Evolutionary conservation across 92 coral and sea anemone species (phyloP).

Genomic region (Desmophyllum pertusum): DNA sequence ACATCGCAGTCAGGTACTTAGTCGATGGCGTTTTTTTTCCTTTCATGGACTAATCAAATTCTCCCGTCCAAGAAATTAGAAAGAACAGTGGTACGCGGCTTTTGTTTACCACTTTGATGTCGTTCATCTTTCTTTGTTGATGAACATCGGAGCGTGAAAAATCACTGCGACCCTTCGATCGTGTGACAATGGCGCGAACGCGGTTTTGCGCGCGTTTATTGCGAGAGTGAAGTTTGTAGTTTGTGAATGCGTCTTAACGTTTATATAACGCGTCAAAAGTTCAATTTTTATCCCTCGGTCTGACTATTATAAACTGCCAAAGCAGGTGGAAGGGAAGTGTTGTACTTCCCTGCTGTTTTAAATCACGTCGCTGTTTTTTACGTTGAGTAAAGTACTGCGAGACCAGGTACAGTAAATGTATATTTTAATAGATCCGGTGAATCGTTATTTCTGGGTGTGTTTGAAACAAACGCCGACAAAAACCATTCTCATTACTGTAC

Average conservation of each 20-base stretch:
- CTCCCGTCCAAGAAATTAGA: slow-evolving; percentile 23
- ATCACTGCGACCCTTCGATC: slow-evolving; percentile 30
- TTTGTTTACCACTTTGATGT: slow-evolving; percentile 17
- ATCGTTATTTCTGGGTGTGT: neutral
- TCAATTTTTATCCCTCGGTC: neutral
- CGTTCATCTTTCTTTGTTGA: slow-evolving; percentile 11
- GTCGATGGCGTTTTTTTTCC: slow-evolving; percentile 9
- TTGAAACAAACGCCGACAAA: neutral
- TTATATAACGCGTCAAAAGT: neutral
- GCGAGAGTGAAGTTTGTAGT: neutral
- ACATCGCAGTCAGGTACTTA: slow-evolving; percentile 14
- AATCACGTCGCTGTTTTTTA: slow-evolving; percentile 13
- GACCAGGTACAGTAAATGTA: slow-evolving; percentile 7
- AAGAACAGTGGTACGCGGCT: slow-evolving; percentile 6
- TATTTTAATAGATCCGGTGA: slow-evolving; percentile 1
- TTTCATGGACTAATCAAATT: slow-evolving; percentile 22
- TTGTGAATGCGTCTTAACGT: neutral
- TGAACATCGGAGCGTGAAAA: slow-evolving; percentile 40
- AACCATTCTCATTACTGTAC: neutral
- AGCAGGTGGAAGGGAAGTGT: slow-evolving; percentile 25
- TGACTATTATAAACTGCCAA: neutral
- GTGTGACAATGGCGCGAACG: neutral
- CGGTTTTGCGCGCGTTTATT: neutral
- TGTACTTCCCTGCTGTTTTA: neutral
- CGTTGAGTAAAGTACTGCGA: neutral